A percentile compares a stretch with the other conserved stretches of the same genome.
These are phyloP conservation scores for Melangyna quadrimaculata DNA, from an alignment of 2,888 invertebrate genomes.

Conservation along the genomic window DNA sequence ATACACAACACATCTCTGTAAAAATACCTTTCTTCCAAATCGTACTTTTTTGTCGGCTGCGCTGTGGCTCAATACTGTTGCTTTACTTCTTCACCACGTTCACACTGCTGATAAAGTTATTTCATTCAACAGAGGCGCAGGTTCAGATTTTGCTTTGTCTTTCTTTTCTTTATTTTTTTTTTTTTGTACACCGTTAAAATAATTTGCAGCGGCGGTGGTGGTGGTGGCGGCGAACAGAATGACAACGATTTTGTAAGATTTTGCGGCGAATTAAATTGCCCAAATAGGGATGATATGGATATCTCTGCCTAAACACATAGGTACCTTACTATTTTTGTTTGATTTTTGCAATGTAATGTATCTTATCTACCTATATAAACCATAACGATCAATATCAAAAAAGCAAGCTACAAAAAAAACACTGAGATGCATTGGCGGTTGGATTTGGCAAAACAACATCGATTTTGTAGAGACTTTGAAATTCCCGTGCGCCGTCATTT, in stretches of 20 bases:
- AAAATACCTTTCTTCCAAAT: slow-evolving; percentile 31
- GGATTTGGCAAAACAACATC: slow-evolving; percentile 46
- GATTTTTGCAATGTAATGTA: neutral
- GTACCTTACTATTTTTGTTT: neutral
- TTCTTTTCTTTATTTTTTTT: neutral
- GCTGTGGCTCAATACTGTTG: slow-evolving; percentile 57
- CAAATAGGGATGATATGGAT: slow-evolving; percentile 20
- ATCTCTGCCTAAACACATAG: neutral
- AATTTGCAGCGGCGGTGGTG: neutral
- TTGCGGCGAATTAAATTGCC: slow-evolving; percentile 28
- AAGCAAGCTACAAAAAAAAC: neutral
- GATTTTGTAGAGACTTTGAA: slow-evolving; percentile 56
- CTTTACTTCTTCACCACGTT: slow-evolving; percentile 54
- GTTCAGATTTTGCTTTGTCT: slow-evolving; percentile 36
- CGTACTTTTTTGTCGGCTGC: slow-evolving; percentile 15
- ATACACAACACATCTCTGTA: neutral
- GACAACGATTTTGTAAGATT: slow-evolving; percentile 13
- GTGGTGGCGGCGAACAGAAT: neutral
- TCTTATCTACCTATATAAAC: neutral
- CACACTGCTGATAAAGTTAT: slow-evolving; percentile 49
- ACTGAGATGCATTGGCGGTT: neutral
- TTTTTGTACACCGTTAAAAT: slow-evolving; percentile 52
- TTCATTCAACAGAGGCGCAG: slow-evolving; percentile 65
- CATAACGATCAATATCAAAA: slow-evolving; percentile 36
- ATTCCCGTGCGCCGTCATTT: slow-evolving; percentile 42